Evolutionary conservation across 2,888 invertebrate genomes (phyloP), one percentile per base, ranked within the genome.

Genomic region (Aphodius sticticus): DNA sequence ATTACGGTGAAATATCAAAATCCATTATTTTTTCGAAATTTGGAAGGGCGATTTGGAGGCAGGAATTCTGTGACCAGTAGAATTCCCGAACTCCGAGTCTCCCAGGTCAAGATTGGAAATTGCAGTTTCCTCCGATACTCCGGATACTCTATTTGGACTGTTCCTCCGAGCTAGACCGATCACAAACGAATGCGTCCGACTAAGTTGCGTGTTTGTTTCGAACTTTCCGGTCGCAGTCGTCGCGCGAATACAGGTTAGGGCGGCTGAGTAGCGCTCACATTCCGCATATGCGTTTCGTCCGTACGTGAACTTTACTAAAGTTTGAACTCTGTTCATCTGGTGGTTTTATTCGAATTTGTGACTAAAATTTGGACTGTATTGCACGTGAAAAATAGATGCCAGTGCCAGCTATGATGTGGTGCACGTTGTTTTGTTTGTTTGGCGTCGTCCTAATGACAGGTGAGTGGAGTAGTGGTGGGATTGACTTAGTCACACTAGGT

Each of bases 371-470:
- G 53, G 53, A 53, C 53, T 53, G 53, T 3, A 26, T 53, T 53
- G 53, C 53, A 53, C 9, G 9, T 53, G 53, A 53, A 53, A 53
- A 53, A 53, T 53, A 53, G 53, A 53, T 53, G 9, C 53, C 12
- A 5, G 53, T 12, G 53, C 53, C 12, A 9, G 53, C 53, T 9
- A 12, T 12, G 53, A 53, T 53, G 53, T 9, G 53, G 53, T 53
- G 53, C 53, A 53, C 53, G 53, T 53, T 53, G 53, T 53, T 53
- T 53, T 53, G 53, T 53, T 53, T 53, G 53, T 53, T 53, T 53
- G 53, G 53, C 53, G 12, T 53, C 53, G 53, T 53, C 53, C 53
- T 53, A 1, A 53, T 53, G 53, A 53, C 53, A 53, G 53, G 53
- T 53, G 53, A 53, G 53, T 53, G 53, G 53, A 53, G 53, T 53